Percentiles rank a stretch among this genome's conserved stretches.
phyloP scores from a whole-genome alignment of 2,797 vertebrate genomes.

The Acanthurus tractus region DNA sequence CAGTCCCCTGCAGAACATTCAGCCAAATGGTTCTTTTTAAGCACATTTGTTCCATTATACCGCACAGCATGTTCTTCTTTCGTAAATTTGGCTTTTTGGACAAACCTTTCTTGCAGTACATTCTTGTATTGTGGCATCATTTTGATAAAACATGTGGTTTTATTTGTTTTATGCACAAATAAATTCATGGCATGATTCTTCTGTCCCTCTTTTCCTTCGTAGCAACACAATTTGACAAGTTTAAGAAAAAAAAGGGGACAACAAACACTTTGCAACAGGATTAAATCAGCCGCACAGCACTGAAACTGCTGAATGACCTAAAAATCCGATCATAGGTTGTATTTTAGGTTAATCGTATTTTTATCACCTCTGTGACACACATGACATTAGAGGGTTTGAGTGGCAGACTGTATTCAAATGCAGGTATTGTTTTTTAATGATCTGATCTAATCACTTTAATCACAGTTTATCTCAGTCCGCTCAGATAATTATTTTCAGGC shows the following conservation, averaged over 20 bases:
- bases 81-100: not conserved
- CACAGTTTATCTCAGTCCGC: not conserved
- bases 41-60: not conserved
- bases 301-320: not conserved
- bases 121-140: too few relatives aligned
- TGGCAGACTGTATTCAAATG: not conserved
- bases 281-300: too few relatives aligned
- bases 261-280: not conserved
- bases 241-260: not conserved
- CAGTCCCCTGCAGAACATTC: not conserved
- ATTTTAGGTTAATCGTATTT: too few relatives aligned
- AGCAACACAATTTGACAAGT: not conserved
- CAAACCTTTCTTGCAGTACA: not conserved
- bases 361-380: not conserved
- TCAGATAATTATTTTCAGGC: too few relatives aligned
- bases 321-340: not conserved
- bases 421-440: not conserved
- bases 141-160: not conserved
- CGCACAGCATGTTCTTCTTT: not conserved
- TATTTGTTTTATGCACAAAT: not conserved
- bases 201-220: not conserved
- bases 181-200: not conserved
- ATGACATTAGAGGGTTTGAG: not conserved
- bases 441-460: not conserved
- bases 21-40: not conserved